Base-by-base conservation (phyloP, 2,888 invertebrate species). In the Drosophila ustulata region DNA sequence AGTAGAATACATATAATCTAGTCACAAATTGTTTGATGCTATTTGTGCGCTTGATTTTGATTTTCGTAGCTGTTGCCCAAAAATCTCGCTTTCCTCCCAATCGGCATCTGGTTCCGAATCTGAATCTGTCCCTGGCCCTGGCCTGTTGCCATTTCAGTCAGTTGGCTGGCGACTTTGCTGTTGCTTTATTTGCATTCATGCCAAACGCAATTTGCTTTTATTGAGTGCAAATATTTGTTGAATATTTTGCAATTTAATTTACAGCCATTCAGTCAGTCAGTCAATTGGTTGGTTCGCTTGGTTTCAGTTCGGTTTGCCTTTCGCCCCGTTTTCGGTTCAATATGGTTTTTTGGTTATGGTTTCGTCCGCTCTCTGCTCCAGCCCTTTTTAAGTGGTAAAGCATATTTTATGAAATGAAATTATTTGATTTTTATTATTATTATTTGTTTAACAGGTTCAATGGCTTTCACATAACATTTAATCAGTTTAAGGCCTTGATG, bases 201-300 rank as follows among this genome's bases (percentile, higher is more conserved):
- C 76, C 66, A 80, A 82, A 82, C 80, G 68, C 71, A 80, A 80
- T 82, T 80, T 80, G 68, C 80, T 67, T 82, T 82, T 82, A 80
- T 80, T 80, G 77, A 80, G 82, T 80, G 82, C 65, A 80, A 80
- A 80, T 80, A 82, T 80, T 82, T 82, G 80, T 80, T 73, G 76
- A 73, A 80, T 71, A 80, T 76, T 80, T 79, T 63, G 53, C 66
- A 59, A 66, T 58, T 64, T 59, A 70, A 58, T 47, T 74, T 67
- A 62, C 50, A 67, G 62, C 61, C 55, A 66, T 55, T 52, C 62
- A 62, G 62, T 34, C 61, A 51, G 51, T 52, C 52, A 62, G 58
- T 66, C 49, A 61, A 61, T 66, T 55, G 49, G 52, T 65, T 32
- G 65, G 49, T 61, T 66, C 49, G 47, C 53, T 53, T 37, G 52